Evolutionary conservation across 2,797 vertebrate species (phyloP).

Genomic region (Eulemur mongoz): DNA sequence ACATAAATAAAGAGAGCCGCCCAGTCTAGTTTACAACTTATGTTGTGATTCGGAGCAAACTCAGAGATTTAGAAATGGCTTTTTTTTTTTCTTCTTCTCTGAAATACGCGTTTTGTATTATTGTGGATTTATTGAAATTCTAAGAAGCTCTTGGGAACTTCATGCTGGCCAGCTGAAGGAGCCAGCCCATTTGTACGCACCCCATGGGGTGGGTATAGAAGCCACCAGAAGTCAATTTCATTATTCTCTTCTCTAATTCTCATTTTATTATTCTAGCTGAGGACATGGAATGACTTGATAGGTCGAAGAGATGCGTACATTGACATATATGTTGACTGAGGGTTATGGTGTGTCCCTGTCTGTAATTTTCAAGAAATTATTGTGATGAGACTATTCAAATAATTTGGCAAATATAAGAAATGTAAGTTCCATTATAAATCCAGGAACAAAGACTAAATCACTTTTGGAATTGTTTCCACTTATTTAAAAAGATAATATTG

Average conservation of each 20-base stretch:
- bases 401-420: not conserved
- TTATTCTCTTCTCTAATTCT: not conserved
- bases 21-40: not conserved
- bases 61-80: not conserved
- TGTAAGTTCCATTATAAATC: not conserved
- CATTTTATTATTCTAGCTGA: not conserved
- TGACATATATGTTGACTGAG: not conserved
- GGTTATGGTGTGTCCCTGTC: not conserved
- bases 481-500: not conserved
- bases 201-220: not conserved
- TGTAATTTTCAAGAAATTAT: constrained; percentile 9
- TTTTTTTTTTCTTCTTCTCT: not conserved
- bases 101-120: constrained; percentile 34
- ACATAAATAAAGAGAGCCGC: not conserved
- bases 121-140: not conserved
- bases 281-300: not conserved
- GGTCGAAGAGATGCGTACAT: not conserved
- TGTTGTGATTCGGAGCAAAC: not conserved
- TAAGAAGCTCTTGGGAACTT: not conserved
- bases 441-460: not conserved
- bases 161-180: not conserved
- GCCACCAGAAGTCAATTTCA: not conserved
- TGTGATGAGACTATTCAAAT: not conserved
- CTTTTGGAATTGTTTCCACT: not conserved
- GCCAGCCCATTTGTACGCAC: not conserved